Evolutionary conservation across 64 coral and sea anemone genomes (phyloP).

Genomic region (Stichodactyla helianthus): DNA sequence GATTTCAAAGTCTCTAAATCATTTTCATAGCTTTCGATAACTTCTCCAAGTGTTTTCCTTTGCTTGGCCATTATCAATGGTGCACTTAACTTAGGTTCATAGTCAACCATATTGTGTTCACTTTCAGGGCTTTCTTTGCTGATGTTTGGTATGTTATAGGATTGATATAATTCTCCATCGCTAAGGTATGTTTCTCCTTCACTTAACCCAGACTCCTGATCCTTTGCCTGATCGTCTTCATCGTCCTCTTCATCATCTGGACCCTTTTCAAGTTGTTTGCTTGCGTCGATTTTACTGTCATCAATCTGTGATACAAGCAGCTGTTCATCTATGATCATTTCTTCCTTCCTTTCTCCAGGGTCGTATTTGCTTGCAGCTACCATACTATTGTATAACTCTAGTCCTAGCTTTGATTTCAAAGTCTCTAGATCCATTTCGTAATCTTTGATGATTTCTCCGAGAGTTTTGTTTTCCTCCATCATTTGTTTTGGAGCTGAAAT

Average conservation of each 20-base stretch:
- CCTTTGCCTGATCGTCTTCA: neutral
- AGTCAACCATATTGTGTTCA: neutral
- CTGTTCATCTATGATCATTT: neutral
- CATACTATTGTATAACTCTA: neutral
- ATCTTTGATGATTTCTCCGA: constrained; percentile 42
- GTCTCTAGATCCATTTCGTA: constrained; percentile 48
- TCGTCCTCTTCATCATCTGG: neutral
- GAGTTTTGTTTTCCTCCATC: constrained; percentile 36
- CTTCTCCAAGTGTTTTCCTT: constrained; percentile 43
- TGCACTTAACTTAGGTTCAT: neutral
- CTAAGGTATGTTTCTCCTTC: neutral
- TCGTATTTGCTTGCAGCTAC: neutral
- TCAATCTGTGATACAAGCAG: neutral
- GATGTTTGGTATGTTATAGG: neutral
- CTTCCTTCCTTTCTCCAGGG: neutral
- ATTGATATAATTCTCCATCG: neutral
- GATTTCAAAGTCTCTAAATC: constrained; percentile 33
- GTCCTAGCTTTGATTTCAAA: constrained; percentile 26
- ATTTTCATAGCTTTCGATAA: constrained; percentile 61
- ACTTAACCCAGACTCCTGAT: neutral
- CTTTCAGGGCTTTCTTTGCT: neutral
- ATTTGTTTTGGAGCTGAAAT: constrained; percentile 24
- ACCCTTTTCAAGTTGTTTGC: neutral
- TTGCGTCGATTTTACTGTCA: neutral
- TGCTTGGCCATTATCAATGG: constrained; percentile 33